These are phyloP conservation scores for Prochilodus magdalenae DNA, from an alignment of 2,113 vertebrate species.

Conservation along the genomic window DNA sequence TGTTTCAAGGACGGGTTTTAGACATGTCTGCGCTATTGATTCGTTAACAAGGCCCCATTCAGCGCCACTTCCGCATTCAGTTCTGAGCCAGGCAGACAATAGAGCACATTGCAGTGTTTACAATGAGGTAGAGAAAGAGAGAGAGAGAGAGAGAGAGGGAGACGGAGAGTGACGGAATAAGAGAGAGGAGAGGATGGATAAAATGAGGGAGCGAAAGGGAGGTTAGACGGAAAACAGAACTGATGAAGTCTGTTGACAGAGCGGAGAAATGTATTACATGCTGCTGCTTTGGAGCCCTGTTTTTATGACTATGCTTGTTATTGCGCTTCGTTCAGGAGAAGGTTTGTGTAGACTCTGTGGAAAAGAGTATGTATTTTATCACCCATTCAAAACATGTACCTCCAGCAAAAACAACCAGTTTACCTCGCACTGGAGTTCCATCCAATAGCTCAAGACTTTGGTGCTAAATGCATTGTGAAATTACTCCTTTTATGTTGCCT, in stretches of 20 bases:
- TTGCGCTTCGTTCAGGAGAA: background rate
- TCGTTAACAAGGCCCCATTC: slow-evolving; percentile 75
- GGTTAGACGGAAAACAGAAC: background rate
- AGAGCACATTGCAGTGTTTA: slow-evolving; percentile 71
- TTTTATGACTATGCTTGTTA: background rate
- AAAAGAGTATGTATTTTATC: background rate
- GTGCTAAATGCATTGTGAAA: too few species aligned
- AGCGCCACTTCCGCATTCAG: slow-evolving; percentile 66
- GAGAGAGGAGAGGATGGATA: slow-evolving; percentile 18
- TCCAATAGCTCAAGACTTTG: too few species aligned
- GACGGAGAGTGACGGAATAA: background rate
- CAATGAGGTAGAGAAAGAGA: slow-evolving; percentile 53
- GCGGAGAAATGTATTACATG: background rate
- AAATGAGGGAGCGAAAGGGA: slow-evolving; percentile 25
- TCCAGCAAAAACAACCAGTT: too few species aligned
- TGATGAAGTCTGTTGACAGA: background rate
- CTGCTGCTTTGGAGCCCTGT: background rate
- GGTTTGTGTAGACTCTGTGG: background rate
- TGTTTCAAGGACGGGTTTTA: slow-evolving; percentile 72
- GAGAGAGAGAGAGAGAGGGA: background rate
- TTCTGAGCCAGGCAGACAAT: slow-evolving; percentile 68
- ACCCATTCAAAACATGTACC: too few species aligned
- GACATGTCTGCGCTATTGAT: slow-evolving; percentile 76
- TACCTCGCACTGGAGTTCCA: too few species aligned
- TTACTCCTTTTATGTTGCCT: too few species aligned